phyloP scores from a whole-genome alignment of 2,888 invertebrate species.

The Pemphredon lugubris region DNA sequence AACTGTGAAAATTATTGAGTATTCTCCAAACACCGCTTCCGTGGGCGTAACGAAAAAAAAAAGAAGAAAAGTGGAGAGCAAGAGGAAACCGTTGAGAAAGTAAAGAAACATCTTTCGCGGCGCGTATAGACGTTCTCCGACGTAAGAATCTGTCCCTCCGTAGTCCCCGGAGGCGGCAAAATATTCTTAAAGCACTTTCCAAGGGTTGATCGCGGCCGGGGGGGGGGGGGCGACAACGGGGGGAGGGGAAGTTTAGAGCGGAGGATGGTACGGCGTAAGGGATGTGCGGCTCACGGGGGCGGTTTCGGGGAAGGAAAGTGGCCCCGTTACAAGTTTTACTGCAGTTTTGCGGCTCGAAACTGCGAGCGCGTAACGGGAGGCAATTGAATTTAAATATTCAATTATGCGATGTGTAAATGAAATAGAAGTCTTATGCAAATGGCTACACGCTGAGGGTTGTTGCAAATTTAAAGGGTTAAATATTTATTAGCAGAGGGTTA shows the following conservation, averaged over 20 bases:
- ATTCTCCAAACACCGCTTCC: too few relatives aligned
- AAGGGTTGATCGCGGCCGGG: constrained; percentile 61
- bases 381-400: constrained; percentile 82
- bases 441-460: constrained; percentile 80
- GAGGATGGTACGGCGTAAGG: constrained; percentile 52
- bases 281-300: constrained; percentile 52
- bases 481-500: constrained; percentile 81
- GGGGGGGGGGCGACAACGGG: too few relatives aligned
- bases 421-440: constrained; percentile 83
- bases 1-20: too few relatives aligned
- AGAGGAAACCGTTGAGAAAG: too few relatives aligned
- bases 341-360: constrained; percentile 81
- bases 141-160: constrained; percentile 42
- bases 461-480: constrained; percentile 82
- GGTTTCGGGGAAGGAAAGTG: constrained; percentile 76
- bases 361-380: constrained; percentile 79
- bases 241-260: constrained; percentile 36
- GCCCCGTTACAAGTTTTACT: constrained; percentile 81
- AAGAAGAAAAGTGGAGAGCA: too few relatives aligned
- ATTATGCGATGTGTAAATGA: constrained; percentile 83
- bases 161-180: constrained; percentile 58
- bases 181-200: constrained; percentile 72
- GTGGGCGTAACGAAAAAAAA: too few relatives aligned
- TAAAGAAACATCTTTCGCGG: too few relatives aligned
- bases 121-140: too few relatives aligned